Evolutionary conservation across 2,888 invertebrate species (phyloP), one percentile per base, ranked within the genome.

Genomic region (Trachelus iudaicus): DNA sequence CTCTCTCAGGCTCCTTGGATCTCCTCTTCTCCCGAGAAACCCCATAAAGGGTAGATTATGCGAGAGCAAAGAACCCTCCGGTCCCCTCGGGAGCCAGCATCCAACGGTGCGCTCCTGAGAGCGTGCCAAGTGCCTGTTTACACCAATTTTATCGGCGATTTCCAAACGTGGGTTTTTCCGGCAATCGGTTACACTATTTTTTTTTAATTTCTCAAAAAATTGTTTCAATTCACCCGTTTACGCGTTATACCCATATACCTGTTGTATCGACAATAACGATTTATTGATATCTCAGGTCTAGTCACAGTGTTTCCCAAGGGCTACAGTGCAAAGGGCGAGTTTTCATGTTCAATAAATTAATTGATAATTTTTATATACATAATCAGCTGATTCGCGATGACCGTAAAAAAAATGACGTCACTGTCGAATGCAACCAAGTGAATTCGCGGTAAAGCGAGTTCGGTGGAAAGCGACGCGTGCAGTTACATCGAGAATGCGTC

Each of bases 91-190:
- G 87, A 86, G 87, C 84, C 79, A 81, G 82, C 56, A 56, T 56
- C 83, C 81, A 81, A 69, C 82, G 85, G 82, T 80, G 85, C 84
- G 83, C 80, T 31, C 79, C 23, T 56, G 83, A 86, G 86, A 87
- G 86, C 87, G 87, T 88, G 88, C 87, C 88, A 89, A 89, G 89
- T 89, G 86, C 84, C 88, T 89, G 87, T 89, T 90, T 90, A 89
- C 89, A 87, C 88, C 88, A 87, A 89, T 90, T 89, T 89, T 89
- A 90, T 90, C 88, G 87, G 84, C 89, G 86, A 90, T 90, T 90
- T 87, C 87, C 88, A 34, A 71, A 71, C 71, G 13, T n/a, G 71
- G 56, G 2, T 56, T 56, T 56, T 56, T 23, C 23, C 56, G 6
- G 56, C 23, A 9, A 56, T 23, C 56, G 9, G 56, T 56, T 23